Base-by-base conservation (phyloP, 2,888 invertebrate species). In the Erannis defoliaria region DNA sequence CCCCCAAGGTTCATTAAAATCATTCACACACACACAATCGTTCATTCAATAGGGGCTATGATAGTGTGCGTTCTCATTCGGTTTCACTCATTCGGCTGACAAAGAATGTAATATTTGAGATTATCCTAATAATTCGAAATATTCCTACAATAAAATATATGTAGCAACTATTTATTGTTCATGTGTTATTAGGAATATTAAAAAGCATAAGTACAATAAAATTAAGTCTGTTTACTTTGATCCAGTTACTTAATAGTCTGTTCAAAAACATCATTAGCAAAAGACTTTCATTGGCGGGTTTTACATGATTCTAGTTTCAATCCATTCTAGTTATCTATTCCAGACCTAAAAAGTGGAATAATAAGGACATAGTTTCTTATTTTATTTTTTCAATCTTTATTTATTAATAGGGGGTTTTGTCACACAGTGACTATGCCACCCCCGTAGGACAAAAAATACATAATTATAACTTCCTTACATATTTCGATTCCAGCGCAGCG, bases 1-100 rank as follows among this genome's bases (percentile, higher is more conserved):
- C 51, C 48, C 31, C 53, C 42, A 12, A n/a, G 6, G 19, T 60
- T 50, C 33, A 33, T 40, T 54, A 33, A 48, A 35, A 14, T 21
- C 43, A 23, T 31, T 49, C 53, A 45, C 53, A 45, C 21, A 19
- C 40, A 42, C 23, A 29, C 33, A 38, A 9, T 37, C 29, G 45
- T 8, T 10, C 12, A 10, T 18, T 23, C 19, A 19, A 19, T n/a
- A 16, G 42, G 43, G 35, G 19, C 42, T 35, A 33, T 42, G 38
- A 21, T 19, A 19, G 42, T 59, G 58, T 51, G 58, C 58, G 58
- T 58, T 45, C 46, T 33, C 37, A 38, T 48, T 48, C 26, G 9
- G 10, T 12, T 43, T 42, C 49, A 42, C 14, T 42, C 33, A 35
- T 38, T 48, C 6, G 29, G 14, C 29, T 35, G 23, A 54, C 9